Percentiles rank a stretch among this genome's conserved stretches.
phyloP scores from a whole-genome alignment of 2,888 invertebrate species.

The Lypha dubia region DNA sequence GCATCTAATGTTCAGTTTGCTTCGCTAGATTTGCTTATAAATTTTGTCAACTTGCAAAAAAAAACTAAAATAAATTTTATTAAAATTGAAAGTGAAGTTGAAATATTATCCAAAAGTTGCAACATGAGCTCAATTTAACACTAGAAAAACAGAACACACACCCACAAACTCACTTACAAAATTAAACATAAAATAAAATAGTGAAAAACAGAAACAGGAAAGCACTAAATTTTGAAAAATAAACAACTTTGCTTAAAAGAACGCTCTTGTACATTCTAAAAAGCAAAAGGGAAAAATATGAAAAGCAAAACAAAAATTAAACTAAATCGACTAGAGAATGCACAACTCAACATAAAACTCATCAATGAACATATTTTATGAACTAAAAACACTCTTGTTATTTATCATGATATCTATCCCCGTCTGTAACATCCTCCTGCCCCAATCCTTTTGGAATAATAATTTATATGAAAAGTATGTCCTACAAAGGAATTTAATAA shows the following conservation, averaged over 20 bases:
- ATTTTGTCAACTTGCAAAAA: not conserved
- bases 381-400: slow-evolving; percentile 40
- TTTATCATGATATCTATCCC: slow-evolving; percentile 47
- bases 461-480: slow-evolving; percentile 42
- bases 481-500: slow-evolving; percentile 63
- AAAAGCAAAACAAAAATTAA: not conserved
- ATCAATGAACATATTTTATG: slow-evolving; percentile 37
- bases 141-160: not conserved
- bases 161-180: not conserved
- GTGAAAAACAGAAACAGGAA: slow-evolving; percentile 7
- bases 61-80: not conserved
- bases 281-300: not conserved
- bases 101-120: slow-evolving; percentile 28
- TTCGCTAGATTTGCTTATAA: too few species aligned
- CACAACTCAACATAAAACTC: slow-evolving; percentile 8
- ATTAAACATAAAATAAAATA: slow-evolving; percentile 4
- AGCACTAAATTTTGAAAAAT: slow-evolving; percentile 30
- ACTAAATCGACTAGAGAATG: slow-evolving; percentile 24
- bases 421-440: not conserved
- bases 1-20: too few species aligned
- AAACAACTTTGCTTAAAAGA: slow-evolving; percentile 40
- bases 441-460: slow-evolving; percentile 41
- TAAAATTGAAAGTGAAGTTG: slow-evolving; percentile 36
- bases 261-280: slow-evolving; percentile 14
- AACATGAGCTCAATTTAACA: not conserved